Conservation (phyloP, 2,888 invertebrate species). For the Quadroppia sp. region DNA sequence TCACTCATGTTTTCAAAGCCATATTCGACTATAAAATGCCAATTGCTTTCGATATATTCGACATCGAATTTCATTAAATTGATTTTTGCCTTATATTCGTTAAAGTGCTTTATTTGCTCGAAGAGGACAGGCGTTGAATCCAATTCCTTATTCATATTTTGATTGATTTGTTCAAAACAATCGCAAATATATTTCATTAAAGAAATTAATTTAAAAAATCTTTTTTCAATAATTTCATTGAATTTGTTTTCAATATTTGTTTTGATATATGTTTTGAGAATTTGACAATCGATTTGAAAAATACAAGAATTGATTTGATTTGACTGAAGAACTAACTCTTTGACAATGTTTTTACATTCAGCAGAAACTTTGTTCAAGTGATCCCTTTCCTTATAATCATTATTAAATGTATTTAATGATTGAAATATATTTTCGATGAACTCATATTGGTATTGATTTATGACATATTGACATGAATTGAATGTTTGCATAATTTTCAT, state of each 20-base stretch:
- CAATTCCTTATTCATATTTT: background rate
- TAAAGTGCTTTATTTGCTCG: background rate
- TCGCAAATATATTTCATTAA: background rate
- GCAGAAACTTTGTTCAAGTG: background rate
- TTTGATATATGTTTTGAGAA: background rate
- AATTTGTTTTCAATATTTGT: background rate
- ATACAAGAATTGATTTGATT: background rate
- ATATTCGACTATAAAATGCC: slow-evolving; percentile 15
- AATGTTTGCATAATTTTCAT: background rate
- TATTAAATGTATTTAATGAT: too few relatives aligned
- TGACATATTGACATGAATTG: background rate
- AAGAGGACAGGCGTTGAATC: background rate
- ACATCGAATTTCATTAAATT: slow-evolving; percentile 13
- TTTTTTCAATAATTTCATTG: background rate
- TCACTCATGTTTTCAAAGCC: slow-evolving; percentile 12
- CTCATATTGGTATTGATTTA: background rate
- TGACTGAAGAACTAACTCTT: background rate
- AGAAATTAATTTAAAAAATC: background rate
- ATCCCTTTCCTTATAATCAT: background rate
- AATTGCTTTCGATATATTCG: slow-evolving; percentile 8
- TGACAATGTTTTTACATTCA: background rate
- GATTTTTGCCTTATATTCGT: background rate
- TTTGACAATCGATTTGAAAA: background rate
- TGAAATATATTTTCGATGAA: background rate
- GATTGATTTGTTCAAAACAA: background rate